phyloP scores from a whole-genome alignment of 2,797 vertebrate genomes.

The Tapirus indicus region DNA sequence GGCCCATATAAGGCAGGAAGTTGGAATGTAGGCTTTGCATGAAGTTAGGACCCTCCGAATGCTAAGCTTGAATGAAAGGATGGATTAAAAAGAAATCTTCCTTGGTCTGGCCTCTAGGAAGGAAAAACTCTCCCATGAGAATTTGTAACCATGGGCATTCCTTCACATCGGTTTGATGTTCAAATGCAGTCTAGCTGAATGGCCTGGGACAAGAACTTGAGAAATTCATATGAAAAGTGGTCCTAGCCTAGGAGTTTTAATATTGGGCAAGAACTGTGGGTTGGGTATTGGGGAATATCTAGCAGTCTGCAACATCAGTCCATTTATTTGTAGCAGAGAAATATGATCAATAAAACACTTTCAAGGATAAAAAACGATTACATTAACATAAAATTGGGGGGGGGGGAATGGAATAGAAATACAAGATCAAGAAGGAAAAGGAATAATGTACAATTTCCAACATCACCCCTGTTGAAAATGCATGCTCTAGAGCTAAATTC shows the following conservation, averaged over 20 bases:
- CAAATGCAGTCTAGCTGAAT: conserved; percentile 9
- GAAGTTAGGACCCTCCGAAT: background rate
- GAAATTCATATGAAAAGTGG: background rate
- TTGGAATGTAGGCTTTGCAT: background rate
- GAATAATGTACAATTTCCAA: background rate
- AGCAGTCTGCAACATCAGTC: background rate
- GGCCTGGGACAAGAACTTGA: background rate
- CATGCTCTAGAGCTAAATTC: background rate
- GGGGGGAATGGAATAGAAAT: background rate
- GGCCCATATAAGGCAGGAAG: background rate
- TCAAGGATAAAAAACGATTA: background rate
- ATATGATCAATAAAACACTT: background rate
- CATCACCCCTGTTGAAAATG: background rate
- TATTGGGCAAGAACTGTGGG: background rate
- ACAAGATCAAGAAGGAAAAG: background rate
- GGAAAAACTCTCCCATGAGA: background rate
- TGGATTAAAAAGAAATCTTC: background rate
- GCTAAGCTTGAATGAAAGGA: background rate
- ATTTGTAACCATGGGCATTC: background rate
- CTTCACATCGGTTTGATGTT: background rate
- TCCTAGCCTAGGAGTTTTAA: background rate
- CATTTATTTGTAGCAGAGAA: background rate
- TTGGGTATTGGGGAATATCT: no score
- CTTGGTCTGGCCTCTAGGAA: background rate
- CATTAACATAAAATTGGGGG: background rate